A percentile compares a stretch with the other conserved stretches of the same genome.
Conservation (phyloP, 2,113 vertebrate species). For the Osmerus eperlanus region DNA sequence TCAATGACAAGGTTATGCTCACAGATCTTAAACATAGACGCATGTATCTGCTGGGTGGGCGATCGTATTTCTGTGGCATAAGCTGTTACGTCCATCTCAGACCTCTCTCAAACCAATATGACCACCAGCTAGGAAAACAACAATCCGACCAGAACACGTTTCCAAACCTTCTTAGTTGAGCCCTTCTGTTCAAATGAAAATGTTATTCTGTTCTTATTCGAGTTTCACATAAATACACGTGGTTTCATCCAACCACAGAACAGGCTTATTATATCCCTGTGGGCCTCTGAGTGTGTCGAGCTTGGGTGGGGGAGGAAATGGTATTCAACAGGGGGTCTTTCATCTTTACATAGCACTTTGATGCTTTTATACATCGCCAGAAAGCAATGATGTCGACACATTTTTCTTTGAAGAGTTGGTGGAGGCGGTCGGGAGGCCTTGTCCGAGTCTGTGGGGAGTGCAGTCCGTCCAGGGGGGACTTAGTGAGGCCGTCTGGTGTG, state of each 20-base stretch:
- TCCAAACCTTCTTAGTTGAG: conserved; percentile 24
- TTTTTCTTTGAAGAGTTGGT: too few relatives aligned
- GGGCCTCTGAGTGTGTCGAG: conserved; percentile 13
- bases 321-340: conserved; percentile 42
- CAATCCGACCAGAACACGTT: conserved; percentile 22
- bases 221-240: conserved; percentile 42
- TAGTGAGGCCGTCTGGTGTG: too few relatives aligned
- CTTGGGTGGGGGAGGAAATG: conserved; percentile 20
- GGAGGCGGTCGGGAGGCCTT: too few relatives aligned
- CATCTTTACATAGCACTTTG: conserved; percentile 33
- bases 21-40: too few relatives aligned
- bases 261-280: neutral
- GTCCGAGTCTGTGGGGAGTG: too few relatives aligned
- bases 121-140: conserved; percentile 2
- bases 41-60: too few relatives aligned
- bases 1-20: too few relatives aligned
- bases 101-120: neutral
- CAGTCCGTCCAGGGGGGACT: too few relatives aligned
- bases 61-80: neutral
- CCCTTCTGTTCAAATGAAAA: conserved; percentile 23
- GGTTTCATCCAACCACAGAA: conserved; percentile 4
- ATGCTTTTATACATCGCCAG: neutral
- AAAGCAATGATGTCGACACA: neutral
- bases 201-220: conserved; percentile 45
- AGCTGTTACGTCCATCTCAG: neutral